Conservation (phyloP, 2,888 invertebrate species). For the Dione juno region DNA sequence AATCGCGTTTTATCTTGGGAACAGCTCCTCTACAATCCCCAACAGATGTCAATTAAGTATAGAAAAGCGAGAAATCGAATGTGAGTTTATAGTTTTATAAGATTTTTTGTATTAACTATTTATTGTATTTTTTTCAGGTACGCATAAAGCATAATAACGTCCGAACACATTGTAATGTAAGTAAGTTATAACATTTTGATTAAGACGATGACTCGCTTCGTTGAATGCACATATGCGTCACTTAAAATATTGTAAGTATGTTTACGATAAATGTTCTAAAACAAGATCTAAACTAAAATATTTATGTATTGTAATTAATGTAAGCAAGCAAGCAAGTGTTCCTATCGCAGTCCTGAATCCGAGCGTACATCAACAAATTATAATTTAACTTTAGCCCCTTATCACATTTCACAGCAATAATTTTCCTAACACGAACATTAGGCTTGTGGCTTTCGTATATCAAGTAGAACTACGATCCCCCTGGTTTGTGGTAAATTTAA, state of each 20-base stretch:
- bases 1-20: too few relatives aligned
- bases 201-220: not conserved
- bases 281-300: not conserved
- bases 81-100: not conserved
- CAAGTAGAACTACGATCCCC: conserved; percentile 2
- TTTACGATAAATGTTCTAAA: not conserved
- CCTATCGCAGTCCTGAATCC: not conserved
- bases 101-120: not conserved
- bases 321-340: not conserved
- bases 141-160: not conserved
- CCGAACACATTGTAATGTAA: conserved; percentile 4
- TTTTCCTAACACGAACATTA: conserved; percentile 8
- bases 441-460: conserved; percentile 11
- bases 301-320: not conserved
- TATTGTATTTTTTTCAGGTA: conserved; percentile 17
- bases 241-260: not conserved
- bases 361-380: not conserved
- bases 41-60: too few relatives aligned
- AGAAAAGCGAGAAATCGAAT: too few relatives aligned
- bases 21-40: too few relatives aligned
- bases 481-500: conserved; percentile 30
- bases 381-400: not conserved
- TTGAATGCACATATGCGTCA: not conserved
- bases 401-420: conserved; percentile 16
- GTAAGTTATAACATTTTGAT: conserved; percentile 7